Evolutionary conservation across 92 coral and sea anemone species (phyloP).

Genomic region (Porites cylindrica): DNA sequence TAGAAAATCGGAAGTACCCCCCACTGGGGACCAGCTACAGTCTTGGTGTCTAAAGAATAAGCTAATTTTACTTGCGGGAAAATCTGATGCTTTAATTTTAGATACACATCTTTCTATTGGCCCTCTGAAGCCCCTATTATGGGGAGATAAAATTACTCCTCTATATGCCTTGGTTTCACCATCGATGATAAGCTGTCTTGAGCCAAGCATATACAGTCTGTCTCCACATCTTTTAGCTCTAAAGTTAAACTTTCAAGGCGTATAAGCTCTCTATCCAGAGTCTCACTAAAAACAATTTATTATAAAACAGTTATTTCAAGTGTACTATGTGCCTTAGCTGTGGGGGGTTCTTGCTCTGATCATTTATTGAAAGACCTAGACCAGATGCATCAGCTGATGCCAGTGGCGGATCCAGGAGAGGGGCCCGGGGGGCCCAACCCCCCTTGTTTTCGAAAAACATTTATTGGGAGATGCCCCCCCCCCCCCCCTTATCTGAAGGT

Average conservation of each 20-base stretch:
- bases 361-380: constrained; percentile 1
- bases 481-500: no score
- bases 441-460: no score
- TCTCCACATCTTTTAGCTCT: constrained; percentile 39
- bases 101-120: constrained; percentile 26
- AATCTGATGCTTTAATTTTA: not conserved
- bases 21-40: not conserved
- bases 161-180: constrained; percentile 57
- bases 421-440: no score
- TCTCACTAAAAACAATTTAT: constrained; percentile 49
- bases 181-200: constrained; percentile 59
- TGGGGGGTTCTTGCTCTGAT: not conserved
- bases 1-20: no score
- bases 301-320: constrained; percentile 54
- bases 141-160: constrained; percentile 30
- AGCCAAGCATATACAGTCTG: constrained; percentile 45
- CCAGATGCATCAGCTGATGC: not conserved
- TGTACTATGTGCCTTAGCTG: not conserved
- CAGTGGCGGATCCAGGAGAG: no score
- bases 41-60: not conserved
- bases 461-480: no score
- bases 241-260: constrained; percentile 41
- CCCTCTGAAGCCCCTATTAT: constrained; percentile 33
- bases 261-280: constrained; percentile 37
- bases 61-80: not conserved